phyloP scores from a whole-genome alignment of 2,797 vertebrate genomes.

The Tachyglossus aculeatus region DNA sequence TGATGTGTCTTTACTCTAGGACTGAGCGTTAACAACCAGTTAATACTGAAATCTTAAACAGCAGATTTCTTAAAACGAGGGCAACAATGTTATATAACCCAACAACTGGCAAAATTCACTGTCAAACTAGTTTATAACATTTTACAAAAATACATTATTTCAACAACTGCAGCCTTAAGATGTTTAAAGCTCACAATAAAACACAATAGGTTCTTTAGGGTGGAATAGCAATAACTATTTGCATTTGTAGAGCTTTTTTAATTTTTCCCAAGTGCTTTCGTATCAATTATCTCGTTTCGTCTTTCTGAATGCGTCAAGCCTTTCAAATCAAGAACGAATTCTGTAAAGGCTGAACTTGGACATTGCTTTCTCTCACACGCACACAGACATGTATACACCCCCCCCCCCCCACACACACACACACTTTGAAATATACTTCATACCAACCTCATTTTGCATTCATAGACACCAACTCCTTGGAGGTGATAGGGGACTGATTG shows the following conservation, averaged over 20 bases:
- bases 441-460: no score
- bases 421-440: no score
- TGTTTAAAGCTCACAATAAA: not conserved
- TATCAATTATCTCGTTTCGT: no score
- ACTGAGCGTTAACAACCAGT: not conserved
- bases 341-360: no score
- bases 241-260: no score
- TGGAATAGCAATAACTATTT: no score
- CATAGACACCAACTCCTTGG: no score
- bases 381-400: no score
- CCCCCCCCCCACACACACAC: no score
- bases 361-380: no score
- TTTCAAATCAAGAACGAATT: not conserved
- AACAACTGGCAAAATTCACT: not conserved
- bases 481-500: no score
- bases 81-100: not conserved
- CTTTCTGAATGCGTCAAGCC: not conserved
- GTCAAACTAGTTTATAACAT: not conserved
- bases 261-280: no score
- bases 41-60: constrained; percentile 9
- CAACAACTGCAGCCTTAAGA: not conserved
- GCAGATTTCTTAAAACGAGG: not conserved
- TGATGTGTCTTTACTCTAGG: not conserved
- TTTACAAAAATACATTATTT: not conserved
- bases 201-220: not conserved